phyloP scores from a whole-genome alignment of 2,797 vertebrate genomes.

The Sardinella longiceps region DNA sequence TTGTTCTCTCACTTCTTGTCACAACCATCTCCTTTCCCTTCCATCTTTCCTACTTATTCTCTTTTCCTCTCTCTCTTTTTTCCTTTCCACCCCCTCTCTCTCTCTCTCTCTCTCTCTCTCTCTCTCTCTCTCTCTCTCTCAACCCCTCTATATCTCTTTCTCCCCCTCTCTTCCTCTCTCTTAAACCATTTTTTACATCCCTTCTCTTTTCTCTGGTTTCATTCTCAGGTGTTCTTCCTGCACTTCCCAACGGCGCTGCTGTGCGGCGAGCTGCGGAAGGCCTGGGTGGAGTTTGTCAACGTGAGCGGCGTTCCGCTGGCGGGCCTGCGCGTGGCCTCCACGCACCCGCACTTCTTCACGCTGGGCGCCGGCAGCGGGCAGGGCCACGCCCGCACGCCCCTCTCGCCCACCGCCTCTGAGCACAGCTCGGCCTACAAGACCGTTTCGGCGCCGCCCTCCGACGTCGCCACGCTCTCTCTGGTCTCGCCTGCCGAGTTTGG shows the following conservation, averaged over 20 bases:
- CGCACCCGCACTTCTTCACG: conserved; percentile 93
- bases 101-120: neutral
- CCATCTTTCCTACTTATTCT: neutral
- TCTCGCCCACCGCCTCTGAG: conserved; percentile 86
- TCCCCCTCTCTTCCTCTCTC: neutral
- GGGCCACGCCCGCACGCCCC: conserved; percentile 76
- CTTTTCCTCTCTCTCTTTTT: neutral
- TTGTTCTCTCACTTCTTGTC: neutral
- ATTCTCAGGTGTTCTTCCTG: conserved; percentile 91
- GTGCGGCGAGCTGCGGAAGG: conserved; percentile 94
- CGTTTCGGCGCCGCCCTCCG: conserved; percentile 74
- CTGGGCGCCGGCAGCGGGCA: conserved; percentile 80
- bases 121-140: neutral
- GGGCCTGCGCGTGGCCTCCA: conserved; percentile 88
- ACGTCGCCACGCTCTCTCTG: conserved; percentile 66
- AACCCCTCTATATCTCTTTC: neutral
- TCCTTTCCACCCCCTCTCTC: neutral
- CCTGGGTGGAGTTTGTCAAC: conserved; percentile 95
- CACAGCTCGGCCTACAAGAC: conserved; percentile 95
- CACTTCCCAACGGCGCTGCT: conserved; percentile 96
- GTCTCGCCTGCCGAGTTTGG: conserved; percentile 75
- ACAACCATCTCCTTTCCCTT: too few relatives aligned
- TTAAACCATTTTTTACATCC: neutral
- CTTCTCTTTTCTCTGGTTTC: neutral
- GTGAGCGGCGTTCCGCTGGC: conserved; percentile 88